Conservation (phyloP, 37 sponge, comb jelly and placozoan species). For the Ephydatia muelleri region DNA sequence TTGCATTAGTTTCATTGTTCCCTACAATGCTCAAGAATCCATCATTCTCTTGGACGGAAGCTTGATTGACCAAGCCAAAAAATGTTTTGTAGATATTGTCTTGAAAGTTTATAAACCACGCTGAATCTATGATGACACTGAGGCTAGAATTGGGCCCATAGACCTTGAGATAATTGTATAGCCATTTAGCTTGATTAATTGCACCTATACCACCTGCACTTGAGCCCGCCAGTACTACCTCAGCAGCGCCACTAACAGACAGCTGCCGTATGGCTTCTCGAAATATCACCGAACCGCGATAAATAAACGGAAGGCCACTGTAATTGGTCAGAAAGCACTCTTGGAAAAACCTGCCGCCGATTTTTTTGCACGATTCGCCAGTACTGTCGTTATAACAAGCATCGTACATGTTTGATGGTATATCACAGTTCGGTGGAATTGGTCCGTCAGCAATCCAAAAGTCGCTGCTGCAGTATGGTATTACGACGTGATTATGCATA, state of each 20-base stretch:
- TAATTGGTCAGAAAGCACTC: conserved; percentile 23
- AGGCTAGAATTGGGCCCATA: neutral
- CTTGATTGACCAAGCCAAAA: neutral
- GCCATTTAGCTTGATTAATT: conserved; percentile 44
- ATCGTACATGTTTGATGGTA: neutral
- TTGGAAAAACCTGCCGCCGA: neutral
- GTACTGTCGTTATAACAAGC: neutral
- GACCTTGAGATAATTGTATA: too few relatives aligned
- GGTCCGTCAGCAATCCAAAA: conserved; percentile 56
- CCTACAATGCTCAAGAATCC: neutral
- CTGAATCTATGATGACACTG: conserved; percentile 43
- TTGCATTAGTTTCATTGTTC: neutral
- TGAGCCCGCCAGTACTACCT: conserved; percentile 62
- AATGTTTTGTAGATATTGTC: neutral
- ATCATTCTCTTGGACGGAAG: neutral
- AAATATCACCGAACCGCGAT: conserved; percentile 64
- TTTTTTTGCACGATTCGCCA: neutral
- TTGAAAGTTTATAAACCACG: conserved; percentile 74
- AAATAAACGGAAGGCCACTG: conserved; percentile 55
- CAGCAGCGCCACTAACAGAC: conserved; percentile 19
- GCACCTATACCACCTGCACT: conserved; percentile 74
- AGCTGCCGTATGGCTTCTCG: conserved; percentile 45
- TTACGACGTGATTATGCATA: conserved; percentile 65
- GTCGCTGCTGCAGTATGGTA: conserved; percentile 88
- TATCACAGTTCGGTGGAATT: neutral